Evolutionary conservation across 2,888 invertebrate species (phyloP), one percentile per base, ranked within the genome.

Genomic region (Melanostoma mellinum): DNA sequence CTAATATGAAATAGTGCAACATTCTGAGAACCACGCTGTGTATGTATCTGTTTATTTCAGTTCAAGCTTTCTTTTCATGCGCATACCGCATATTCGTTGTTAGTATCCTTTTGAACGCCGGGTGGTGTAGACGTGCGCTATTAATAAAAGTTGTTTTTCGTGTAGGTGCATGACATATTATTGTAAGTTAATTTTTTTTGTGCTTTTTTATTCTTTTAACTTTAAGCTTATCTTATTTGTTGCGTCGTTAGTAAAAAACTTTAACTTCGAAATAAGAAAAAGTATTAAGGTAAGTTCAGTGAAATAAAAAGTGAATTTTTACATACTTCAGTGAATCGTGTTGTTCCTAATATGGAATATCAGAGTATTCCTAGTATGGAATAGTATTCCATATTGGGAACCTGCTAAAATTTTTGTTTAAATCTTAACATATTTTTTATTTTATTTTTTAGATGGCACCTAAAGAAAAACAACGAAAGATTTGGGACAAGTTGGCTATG

Each of bases 1-100:
- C 60, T 61, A 46, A 46, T 44, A 61, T 61, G 44, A 33, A 61
- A 46, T 33, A 61, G 60, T 61, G 60, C 60, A 61, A 40, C 46
- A 35, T 46, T 61, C 20, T 61, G 46, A 61, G 6, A 61, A 44
- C 46, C 20, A 61, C 46, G 42, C 35, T 58, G 9, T 30, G 40
- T 58, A 58, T 38, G 58, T 30, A 3, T 58, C 58, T 58, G 58
- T 40, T 44, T 35, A 58, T 58, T 58, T 58, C 58, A 53, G 6
- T 32, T 53, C 32, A 53, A 53, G 53, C 53, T 53, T 53, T 53
- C 32, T 53, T 53, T 53, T 53, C 53, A 53, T 53, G n/a, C 33
- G 56, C 52, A 52, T n/a, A 10, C 1, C 32, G 55, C 52, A 52
- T n/a, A 10, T 6, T 10, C 52, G 4, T 52, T 32, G 52, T 52